phyloP scores from a whole-genome alignment of 1,140 invertebrate species.

The Diplogasteroides magnus region DNA sequence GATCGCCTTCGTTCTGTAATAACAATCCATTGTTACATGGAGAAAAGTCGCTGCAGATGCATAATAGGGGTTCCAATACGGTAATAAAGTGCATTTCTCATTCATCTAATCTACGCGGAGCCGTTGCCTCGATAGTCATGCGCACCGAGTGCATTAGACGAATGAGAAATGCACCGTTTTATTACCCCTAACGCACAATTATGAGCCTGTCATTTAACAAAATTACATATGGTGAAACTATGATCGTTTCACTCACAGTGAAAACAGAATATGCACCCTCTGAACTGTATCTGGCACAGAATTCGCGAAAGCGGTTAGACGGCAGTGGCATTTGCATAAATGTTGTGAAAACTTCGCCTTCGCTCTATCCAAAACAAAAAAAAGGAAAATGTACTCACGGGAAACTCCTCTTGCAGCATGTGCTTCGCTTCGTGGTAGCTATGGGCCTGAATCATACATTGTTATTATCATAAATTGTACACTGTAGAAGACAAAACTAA shows the following conservation, averaged over 20 bases:
- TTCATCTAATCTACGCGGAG: too few relatives aligned
- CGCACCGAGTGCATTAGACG: too few relatives aligned
- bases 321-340: too few relatives aligned
- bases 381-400: conserved; percentile 7
- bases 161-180: too few relatives aligned
- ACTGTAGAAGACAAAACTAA: neutral
- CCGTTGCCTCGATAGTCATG: too few relatives aligned
- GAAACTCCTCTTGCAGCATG: conserved; percentile 35
- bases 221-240: neutral
- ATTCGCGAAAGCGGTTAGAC: too few relatives aligned
- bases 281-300: too few relatives aligned
- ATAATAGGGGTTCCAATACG: neutral
- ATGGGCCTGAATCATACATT: conserved; percentile 8
- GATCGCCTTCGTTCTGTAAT: conserved; percentile 30
- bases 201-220: too few relatives aligned
- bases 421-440: conserved; percentile 14
- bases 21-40: neutral
- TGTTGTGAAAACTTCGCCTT: too few relatives aligned
- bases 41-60: too few relatives aligned
- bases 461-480: neutral
- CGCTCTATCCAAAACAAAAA: neutral
- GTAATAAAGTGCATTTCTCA: neutral
- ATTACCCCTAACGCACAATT: too few relatives aligned
- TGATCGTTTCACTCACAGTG: neutral
- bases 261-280: too few relatives aligned